These are phyloP conservation scores for Leptodirus hochenwartii DNA, from an alignment of 2,888 invertebrate species.

Conservation along the genomic window DNA sequence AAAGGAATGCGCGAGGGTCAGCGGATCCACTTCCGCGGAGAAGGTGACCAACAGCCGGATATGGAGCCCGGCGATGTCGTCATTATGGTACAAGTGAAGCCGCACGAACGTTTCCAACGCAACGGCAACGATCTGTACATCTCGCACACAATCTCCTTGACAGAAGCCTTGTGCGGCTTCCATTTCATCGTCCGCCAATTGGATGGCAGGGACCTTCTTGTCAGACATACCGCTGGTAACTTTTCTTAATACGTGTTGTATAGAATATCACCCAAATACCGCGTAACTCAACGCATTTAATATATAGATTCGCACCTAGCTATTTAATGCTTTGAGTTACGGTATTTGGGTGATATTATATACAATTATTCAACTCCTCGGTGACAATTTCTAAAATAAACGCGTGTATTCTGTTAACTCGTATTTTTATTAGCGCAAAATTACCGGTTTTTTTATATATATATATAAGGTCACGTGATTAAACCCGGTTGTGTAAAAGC, in stretches of 20 bases:
- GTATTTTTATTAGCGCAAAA: no score
- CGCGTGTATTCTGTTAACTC: no score
- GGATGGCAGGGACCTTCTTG: conserved; percentile 67
- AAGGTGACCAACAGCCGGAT: conserved; percentile 81
- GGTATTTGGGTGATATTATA: no score
- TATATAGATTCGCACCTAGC: no score
- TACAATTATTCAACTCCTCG: no score
- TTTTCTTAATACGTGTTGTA: no score
- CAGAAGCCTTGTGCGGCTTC: conserved; percentile 86
- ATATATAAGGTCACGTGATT: conserved; percentile 71
- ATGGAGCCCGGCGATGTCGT: conserved; percentile 79
- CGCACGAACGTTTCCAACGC: conserved; percentile 63
- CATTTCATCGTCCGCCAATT: conserved; percentile 70
- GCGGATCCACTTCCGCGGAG: conserved; percentile 69
- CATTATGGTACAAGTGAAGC: conserved; percentile 65
- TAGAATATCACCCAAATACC: no score
- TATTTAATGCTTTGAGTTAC: no score
- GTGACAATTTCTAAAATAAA: no score
- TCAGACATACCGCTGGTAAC: no score
- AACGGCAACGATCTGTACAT: conserved; percentile 56
- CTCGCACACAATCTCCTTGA: conserved; percentile 56
- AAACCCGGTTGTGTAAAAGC: conserved; percentile 65
- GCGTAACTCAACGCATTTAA: no score
- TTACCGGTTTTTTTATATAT: no score
- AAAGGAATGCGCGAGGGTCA: conserved; percentile 68